phyloP scores from a whole-genome alignment of 2,113 vertebrate genomes.

The Ophiodon elongatus region DNA sequence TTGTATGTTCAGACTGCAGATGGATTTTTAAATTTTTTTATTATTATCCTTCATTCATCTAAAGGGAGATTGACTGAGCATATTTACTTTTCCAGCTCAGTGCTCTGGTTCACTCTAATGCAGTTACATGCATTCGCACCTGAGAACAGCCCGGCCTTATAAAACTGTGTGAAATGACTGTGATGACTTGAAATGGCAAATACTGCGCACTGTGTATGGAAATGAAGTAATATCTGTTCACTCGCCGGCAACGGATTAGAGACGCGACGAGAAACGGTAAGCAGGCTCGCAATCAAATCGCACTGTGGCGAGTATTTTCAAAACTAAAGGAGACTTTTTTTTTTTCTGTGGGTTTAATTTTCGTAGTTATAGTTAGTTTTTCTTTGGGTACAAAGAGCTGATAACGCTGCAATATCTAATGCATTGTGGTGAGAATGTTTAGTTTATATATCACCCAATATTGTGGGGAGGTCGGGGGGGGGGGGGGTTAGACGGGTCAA shows the following conservation, averaged over 20 bases:
- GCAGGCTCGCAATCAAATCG: background rate
- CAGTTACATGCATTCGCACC: slow-evolving; percentile 6
- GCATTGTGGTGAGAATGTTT: too few species aligned
- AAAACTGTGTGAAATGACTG: background rate
- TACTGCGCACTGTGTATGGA: background rate
- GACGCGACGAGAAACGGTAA: background rate
- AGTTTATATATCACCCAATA: too few species aligned
- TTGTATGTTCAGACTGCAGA: slow-evolving; percentile 27
- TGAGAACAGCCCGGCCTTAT: slow-evolving; percentile 1
- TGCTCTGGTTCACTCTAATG: background rate
- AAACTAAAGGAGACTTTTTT: background rate
- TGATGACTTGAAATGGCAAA: slow-evolving; percentile 8
- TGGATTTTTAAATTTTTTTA: too few species aligned
- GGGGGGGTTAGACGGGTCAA: too few species aligned
- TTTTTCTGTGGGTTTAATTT: background rate
- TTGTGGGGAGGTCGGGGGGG: too few species aligned
- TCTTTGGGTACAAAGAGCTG: too few species aligned
- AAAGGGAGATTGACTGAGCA: slow-evolving; percentile 8
- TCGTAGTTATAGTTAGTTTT: background rate
- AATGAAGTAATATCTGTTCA: background rate
- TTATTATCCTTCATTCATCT: slow-evolving; percentile 9
- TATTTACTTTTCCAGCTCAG: slow-evolving; percentile 1
- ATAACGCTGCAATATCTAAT: too few species aligned
- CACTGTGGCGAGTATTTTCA: background rate
- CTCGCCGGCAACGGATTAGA: background rate